Evolutionary conservation across 2,888 invertebrate genomes (phyloP).

Genomic region (Tetanocera ferruginea): DNA sequence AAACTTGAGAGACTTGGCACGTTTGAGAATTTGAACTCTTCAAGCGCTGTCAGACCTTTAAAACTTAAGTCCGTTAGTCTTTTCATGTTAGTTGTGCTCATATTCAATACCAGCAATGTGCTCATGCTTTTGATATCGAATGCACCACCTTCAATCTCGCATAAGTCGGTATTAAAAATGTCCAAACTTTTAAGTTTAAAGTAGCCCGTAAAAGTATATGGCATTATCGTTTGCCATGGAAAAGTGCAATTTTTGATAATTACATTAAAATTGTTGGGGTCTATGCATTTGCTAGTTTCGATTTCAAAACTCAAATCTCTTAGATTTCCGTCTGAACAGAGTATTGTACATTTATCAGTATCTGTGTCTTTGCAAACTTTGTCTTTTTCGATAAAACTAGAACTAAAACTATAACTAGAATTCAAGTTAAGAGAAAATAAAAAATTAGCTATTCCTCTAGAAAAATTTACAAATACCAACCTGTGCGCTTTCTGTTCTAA

Average conservation of each 20-base stretch:
- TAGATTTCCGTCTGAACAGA: constrained; percentile 37
- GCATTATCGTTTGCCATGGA: constrained; percentile 36
- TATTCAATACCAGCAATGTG: constrained; percentile 44
- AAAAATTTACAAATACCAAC: not conserved
- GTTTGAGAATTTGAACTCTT: constrained; percentile 52
- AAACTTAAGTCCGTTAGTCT: constrained; percentile 47
- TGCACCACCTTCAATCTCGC: constrained; percentile 45
- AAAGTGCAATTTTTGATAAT: constrained; percentile 47
- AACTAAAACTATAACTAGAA: too few relatives aligned
- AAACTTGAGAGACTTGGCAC: constrained; percentile 4
- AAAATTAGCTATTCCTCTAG: too few relatives aligned
- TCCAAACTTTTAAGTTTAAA: constrained; percentile 45
- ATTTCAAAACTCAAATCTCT: too few relatives aligned
- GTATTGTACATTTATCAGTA: constrained; percentile 24
- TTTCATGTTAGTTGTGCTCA: constrained; percentile 43
- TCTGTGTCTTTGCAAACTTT: not conserved
- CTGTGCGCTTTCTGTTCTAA: not conserved
- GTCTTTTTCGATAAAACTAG: too few relatives aligned
- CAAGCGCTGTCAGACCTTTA: constrained; percentile 49
- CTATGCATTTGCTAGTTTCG: too few relatives aligned
- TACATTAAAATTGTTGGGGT: constrained; percentile 37
- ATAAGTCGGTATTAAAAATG: constrained; percentile 49
- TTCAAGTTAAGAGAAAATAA: too few relatives aligned
- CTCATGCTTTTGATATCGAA: constrained; percentile 47
- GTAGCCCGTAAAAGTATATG: constrained; percentile 43